Base-by-base conservation (phyloP, 2,797 vertebrate species). In the Girardinus metallicus region DNA sequence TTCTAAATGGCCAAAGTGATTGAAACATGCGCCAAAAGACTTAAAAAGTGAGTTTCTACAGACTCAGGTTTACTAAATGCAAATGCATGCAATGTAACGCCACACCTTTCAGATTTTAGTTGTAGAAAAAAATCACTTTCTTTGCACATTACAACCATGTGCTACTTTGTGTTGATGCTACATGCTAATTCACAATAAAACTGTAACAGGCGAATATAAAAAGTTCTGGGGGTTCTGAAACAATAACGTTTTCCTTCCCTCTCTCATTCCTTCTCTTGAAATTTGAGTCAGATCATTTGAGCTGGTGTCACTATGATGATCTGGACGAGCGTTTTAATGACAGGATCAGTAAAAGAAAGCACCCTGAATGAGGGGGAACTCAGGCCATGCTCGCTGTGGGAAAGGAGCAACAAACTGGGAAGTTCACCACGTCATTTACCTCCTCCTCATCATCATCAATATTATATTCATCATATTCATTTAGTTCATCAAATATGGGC, bases 401-500 rank as follows among this genome's bases (percentile, higher is more conserved):
- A 55, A 77, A 85, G 1, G 73, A 15, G 36, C 26, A 60, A 43
- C 34, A 78, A 44, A 73, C 13, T 16, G 36, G 64, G 8, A 46
- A 41, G 64, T 51, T 72, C 34, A 74, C 71, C 44, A 36, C 8
- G 39, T 83, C 44, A 81, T 90, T 94, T 94, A 94, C 94, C 94
- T 93, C 92, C 55, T 93, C 91, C 55, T 89, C 85, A 79, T 83
- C 74, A 60, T 68, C 64, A 71, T 71, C 85, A 87, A 87, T 80
- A 85, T 93, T 82, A 91, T 85, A 74, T 71, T 91, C 89, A 86
- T 90, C 84, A 92, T 55, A 83, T 74, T 92, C 91, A 87, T 89
- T 90, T 80, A 84, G 88, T 77, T 89, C 93, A 90, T 75, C 91
- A 92, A 87, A 91, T 74, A 89, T 81, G 64, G 76, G 84, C 95